A percentile compares a stretch with the other conserved stretches of the same genome.
These are phyloP conservation scores for Siniperca knerii DNA, from an alignment of 2,113 vertebrate species.

Conservation along the genomic window DNA sequence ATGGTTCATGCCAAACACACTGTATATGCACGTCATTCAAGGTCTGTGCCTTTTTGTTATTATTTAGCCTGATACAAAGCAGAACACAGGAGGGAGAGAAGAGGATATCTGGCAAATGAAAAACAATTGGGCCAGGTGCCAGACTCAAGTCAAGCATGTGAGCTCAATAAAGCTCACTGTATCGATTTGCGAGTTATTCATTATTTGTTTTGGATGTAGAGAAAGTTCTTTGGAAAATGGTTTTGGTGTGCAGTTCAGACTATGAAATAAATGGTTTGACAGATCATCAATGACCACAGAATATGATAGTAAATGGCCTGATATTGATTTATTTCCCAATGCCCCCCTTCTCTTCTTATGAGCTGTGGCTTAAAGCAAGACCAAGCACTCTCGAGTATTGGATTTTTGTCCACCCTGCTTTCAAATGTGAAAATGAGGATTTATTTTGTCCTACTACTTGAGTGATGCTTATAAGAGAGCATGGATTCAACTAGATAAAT, in stretches of 20 bases:
- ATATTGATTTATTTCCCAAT: slow-evolving; percentile 75
- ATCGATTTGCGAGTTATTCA: slow-evolving; percentile 79
- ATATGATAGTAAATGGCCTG: slow-evolving; percentile 78
- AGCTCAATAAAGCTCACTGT: slow-evolving; percentile 71
- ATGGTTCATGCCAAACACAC: slow-evolving; percentile 13
- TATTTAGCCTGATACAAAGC: slow-evolving; percentile 46
- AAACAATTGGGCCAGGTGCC: slow-evolving; percentile 72
- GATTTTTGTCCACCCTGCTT: slow-evolving; percentile 67
- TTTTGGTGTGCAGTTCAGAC: slow-evolving; percentile 64
- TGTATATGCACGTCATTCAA: slow-evolving; percentile 27
- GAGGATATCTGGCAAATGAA: slow-evolving; percentile 63
- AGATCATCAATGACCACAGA: slow-evolving; percentile 77
- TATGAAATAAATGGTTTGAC: slow-evolving; percentile 76
- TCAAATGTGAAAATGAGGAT: slow-evolving; percentile 77
- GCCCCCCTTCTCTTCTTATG: slow-evolving; percentile 36
- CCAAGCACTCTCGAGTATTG: slow-evolving; percentile 68
- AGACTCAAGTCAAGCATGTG: slow-evolving; percentile 71
- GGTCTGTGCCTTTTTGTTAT: slow-evolving; percentile 38
- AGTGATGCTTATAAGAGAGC: slow-evolving; percentile 62
- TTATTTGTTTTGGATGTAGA: slow-evolving; percentile 81
- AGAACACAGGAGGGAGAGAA: slow-evolving; percentile 49
- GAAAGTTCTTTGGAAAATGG: slow-evolving; percentile 78
- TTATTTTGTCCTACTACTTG: slow-evolving; percentile 63
- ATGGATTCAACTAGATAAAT: slow-evolving; percentile 60
- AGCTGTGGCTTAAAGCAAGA: slow-evolving; percentile 73